Percentiles rank a stretch among this genome's conserved stretches.
Evolutionary conservation across 1,140 invertebrate genomes (phyloP).

Genomic region (Daktulosphaira vitifoliae): DNA sequence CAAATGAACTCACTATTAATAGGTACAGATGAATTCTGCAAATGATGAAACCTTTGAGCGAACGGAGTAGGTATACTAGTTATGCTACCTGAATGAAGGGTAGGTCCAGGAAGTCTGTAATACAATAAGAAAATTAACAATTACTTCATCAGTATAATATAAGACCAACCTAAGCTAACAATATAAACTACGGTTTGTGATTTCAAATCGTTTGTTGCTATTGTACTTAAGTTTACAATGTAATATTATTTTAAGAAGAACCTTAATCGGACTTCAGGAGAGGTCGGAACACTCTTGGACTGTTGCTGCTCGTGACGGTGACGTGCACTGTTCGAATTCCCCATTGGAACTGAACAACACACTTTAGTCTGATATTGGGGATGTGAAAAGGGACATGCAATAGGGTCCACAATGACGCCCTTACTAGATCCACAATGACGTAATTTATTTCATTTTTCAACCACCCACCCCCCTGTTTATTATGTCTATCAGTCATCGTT

Average conservation of each 20-base stretch:
- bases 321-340: conserved; percentile 27
- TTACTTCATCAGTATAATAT: background rate
- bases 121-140: conserved; percentile 20
- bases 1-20: conserved; percentile 9
- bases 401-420: conserved; percentile 33
- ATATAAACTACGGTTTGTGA: no score
- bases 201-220: no score
- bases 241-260: no score
- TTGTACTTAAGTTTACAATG: no score
- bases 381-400: conserved; percentile 18
- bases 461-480: background rate
- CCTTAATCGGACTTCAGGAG: conserved; percentile 51
- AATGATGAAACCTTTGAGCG: conserved; percentile 28
- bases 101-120: conserved; percentile 28
- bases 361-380: background rate
- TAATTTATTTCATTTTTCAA: conserved; percentile 29
- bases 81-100: conserved; percentile 21
- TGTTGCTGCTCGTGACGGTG: conserved; percentile 41
- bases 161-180: no score
- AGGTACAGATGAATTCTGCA: conserved; percentile 8
- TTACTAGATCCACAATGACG: conserved; percentile 25
- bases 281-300: conserved; percentile 56
- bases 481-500: background rate
- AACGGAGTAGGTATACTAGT: conserved; percentile 25
- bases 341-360: conserved; percentile 22